A percentile compares a stretch with the other conserved stretches of the same genome.
phyloP scores from a whole-genome alignment of 2,113 vertebrate genomes.

The Daubentonia madagascariensis region DNA sequence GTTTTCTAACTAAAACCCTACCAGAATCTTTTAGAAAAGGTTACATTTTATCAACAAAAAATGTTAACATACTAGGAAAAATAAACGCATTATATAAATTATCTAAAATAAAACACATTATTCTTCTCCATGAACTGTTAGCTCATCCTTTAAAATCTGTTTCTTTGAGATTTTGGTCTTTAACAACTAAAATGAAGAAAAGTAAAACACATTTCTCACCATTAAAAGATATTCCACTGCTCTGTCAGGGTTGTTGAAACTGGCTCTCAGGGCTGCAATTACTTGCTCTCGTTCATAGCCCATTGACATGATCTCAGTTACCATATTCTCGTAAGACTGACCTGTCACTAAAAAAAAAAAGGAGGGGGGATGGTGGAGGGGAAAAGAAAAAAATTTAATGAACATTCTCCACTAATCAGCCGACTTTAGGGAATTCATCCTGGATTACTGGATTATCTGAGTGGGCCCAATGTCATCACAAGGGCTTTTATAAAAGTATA shows the following conservation, averaged over 20 bases:
- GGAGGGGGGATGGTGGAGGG: not conserved
- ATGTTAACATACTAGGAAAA: not conserved
- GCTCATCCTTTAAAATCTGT: not conserved
- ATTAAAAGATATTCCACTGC: constrained; percentile 97
- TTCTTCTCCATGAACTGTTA: not conserved
- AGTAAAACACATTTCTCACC: constrained; percentile 82
- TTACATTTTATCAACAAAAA: constrained; percentile 35
- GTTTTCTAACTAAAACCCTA: not conserved
- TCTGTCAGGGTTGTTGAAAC: constrained; percentile 98
- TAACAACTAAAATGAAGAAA: constrained; percentile 21
- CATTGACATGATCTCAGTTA: constrained; percentile 99
- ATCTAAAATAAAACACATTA: not conserved
- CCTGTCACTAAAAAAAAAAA: constrained; percentile 89
- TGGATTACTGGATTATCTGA: not conserved
- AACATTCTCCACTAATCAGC: not conserved
- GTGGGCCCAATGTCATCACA: not conserved
- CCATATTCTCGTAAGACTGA: constrained; percentile 97
- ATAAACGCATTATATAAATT: not conserved
- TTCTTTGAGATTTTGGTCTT: not conserved
- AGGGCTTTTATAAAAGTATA: not conserved
- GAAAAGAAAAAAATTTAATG: constrained; percentile 12
- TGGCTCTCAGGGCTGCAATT: constrained; percentile 93
- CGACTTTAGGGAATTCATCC: not conserved
- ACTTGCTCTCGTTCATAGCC: constrained; percentile 96
- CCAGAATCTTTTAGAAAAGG: not conserved